Evolutionary conservation across 2,797 vertebrate species (phyloP), one percentile per base, ranked within the genome.

Genomic region (Mus spretus): DNA sequence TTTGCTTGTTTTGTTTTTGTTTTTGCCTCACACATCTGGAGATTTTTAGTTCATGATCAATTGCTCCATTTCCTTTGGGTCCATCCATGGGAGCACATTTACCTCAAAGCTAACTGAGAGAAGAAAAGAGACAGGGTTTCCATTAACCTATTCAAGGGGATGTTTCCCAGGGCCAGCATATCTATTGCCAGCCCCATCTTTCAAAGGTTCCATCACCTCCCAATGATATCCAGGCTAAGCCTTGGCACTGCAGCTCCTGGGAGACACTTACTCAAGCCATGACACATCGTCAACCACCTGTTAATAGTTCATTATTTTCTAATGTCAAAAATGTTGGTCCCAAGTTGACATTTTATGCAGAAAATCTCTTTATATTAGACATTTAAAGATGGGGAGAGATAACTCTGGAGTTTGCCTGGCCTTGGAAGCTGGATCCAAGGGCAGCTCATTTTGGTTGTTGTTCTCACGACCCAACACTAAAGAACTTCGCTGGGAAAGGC

Each of bases 401-500:
- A 84, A 84, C 34, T 26, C 2, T 95, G 77, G 94, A 93, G 85
- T 94, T 94, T 17, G 31, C 31, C 40, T 72, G 57, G 28, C 37
- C 78, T 93, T 94, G 89, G n/a, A 90, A 84, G 50, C 63, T 89
- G n/a, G n/a, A 86, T 55, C 55, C 34, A 94, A 92, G 93, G 59
- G 72, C 63, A 81, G 61, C 70, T 88, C 65, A 74, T n/a, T 92
- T 79, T 92, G 40, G 84, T 93, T 93, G 44, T 44, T 72, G 77
- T 1, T 61, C 15, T 89, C 44, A 63, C 77, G n/a, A 75, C 94
- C 78, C 86, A 82, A 82, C 63, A 34, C 19, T 79, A 70, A 88
- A 88, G 34, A 53, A n/a, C 53, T 93, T 96, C 53, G 84, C 70
- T 79, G 83, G 86, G 91, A 92, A 97, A 94, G 24, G 59, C n/a